Percentiles rank a stretch among this genome's conserved stretches.
These are phyloP conservation scores for Aldabrachelys gigantea DNA, from an alignment of 2,113 vertebrate genomes.

Conservation along the genomic window DNA sequence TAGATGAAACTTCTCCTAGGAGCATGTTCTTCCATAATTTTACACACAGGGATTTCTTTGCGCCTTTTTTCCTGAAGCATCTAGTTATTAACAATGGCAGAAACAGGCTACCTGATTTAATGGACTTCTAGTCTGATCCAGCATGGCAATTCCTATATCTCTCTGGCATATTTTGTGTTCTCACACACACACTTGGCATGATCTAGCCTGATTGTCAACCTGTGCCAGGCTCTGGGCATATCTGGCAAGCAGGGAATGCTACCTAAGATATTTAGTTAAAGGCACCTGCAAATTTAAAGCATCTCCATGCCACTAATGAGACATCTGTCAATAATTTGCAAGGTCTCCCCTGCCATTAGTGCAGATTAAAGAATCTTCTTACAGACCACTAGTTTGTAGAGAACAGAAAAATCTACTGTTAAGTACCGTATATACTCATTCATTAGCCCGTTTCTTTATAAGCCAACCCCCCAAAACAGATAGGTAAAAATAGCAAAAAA, in stretches of 20 bases:
- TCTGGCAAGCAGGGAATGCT: not conserved
- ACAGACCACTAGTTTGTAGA: not conserved
- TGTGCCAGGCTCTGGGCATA: not conserved
- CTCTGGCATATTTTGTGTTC: not conserved
- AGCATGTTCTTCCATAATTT: not conserved
- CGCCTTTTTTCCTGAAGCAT: not conserved
- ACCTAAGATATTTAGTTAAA: not conserved
- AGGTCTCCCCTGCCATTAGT: not conserved
- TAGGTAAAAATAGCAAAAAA: too few relatives aligned
- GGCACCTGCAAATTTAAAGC: not conserved
- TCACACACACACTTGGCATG: fast-evolving
- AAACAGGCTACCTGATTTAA: not conserved
- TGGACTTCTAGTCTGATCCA: not conserved
- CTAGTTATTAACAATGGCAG: not conserved
- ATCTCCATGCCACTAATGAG: not conserved
- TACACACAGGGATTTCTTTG: not conserved
- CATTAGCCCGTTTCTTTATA: too few relatives aligned
- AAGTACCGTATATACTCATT: not conserved
- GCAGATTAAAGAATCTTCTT: not conserved
- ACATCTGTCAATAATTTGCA: not conserved
- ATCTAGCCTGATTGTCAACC: not conserved
- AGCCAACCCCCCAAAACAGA: too few relatives aligned
- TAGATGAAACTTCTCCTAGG: not conserved
- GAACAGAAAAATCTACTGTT: not conserved
- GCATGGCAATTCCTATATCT: not conserved